Evolutionary conservation across 2,888 invertebrate species (phyloP).

Genomic region (Cryptus armator): DNA sequence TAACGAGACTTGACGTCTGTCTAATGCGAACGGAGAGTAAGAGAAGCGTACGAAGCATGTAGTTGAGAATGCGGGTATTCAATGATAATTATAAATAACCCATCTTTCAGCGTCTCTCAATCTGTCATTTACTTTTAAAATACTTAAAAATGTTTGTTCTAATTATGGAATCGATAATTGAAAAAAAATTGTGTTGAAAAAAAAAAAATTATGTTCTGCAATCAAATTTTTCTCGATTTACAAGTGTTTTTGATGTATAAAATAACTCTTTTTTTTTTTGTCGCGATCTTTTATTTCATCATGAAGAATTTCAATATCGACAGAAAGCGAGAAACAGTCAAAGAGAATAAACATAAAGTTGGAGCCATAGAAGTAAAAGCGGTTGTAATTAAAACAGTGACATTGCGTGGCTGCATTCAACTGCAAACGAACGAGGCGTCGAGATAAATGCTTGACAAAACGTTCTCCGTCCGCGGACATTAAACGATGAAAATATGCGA

Average conservation of each 20-base stretch:
- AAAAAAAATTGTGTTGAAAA: neutral
- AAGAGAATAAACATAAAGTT: neutral
- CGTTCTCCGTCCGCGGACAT: slow-evolving; percentile 69
- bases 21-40: slow-evolving; percentile 28
- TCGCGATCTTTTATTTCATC: neutral
- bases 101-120: neutral
- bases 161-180: too few species aligned
- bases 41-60: slow-evolving; percentile 31
- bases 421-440: slow-evolving; percentile 34
- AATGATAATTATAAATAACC: neutral
- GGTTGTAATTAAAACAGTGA: slow-evolving; percentile 9
- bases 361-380: neutral
- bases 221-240: neutral
- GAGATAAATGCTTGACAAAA: slow-evolving; percentile 73
- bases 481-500: slow-evolving; percentile 64
- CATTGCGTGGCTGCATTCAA: neutral
- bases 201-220: neutral
- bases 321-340: neutral
- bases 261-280: neutral
- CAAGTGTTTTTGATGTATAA: neutral
- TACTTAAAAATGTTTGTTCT: neutral
- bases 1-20: slow-evolving; percentile 58
- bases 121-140: neutral
- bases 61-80: neutral
- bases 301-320: neutral